Conservation (phyloP, 2,113 vertebrate species). For the Chamaetylas fuelleborni region DNA sequence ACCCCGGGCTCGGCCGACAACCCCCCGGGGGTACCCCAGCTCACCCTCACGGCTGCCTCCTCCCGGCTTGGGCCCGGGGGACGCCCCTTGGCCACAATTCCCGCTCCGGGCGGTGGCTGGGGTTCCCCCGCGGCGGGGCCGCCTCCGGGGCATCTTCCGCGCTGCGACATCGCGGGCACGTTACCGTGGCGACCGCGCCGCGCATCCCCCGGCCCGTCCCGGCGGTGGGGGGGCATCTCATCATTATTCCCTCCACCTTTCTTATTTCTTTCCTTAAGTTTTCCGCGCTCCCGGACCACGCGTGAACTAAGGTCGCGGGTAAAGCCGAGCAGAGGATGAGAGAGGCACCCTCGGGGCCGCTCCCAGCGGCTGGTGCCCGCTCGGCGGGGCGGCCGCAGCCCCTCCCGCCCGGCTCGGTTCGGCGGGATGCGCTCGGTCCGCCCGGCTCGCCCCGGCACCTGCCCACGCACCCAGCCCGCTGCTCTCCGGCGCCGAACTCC, state of each 20-base stretch:
- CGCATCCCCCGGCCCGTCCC: background rate
- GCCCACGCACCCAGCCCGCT: background rate
- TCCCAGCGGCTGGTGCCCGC: background rate
- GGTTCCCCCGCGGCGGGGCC: background rate
- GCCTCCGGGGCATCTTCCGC: background rate
- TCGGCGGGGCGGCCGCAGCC: background rate
- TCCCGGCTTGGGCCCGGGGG: background rate
- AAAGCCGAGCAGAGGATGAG: background rate
- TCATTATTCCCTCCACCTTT: background rate
- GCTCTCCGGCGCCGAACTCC: background rate
- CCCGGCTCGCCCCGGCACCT: background rate
- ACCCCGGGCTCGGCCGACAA: too few relatives aligned
- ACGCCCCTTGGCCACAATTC: background rate
- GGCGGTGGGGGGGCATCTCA: background rate
- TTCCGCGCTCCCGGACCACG: background rate
- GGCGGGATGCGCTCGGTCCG: background rate
- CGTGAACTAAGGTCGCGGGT: background rate
- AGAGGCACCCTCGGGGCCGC: background rate
- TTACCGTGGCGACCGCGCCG: background rate
- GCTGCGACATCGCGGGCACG: background rate
- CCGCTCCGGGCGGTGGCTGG: background rate
- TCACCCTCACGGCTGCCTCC: background rate
- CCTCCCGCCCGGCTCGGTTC: background rate
- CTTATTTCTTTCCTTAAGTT: background rate
- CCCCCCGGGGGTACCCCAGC: rapidly evolving